phyloP scores from a whole-genome alignment of 1,140 invertebrate species.

The Tigriopus japonicus region DNA sequence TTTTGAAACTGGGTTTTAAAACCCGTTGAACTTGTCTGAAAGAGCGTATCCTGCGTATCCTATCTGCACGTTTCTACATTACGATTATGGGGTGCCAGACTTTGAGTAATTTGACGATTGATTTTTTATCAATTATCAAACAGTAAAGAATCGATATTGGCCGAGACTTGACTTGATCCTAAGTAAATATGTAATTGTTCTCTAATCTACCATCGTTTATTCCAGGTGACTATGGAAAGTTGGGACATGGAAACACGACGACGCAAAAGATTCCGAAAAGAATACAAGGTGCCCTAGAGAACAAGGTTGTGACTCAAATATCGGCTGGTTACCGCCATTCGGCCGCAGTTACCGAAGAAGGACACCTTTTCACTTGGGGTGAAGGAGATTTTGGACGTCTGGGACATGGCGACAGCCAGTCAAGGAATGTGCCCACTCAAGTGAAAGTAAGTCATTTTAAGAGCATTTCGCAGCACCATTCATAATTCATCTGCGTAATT shows the following conservation, averaged over 20 bases:
- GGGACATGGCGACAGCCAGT: conserved; percentile 21
- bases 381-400: conserved; percentile 42
- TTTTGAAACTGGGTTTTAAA: too few species aligned
- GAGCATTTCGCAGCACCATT: too few species aligned
- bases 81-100: too few species aligned
- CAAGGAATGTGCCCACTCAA: not conserved
- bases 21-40: too few species aligned
- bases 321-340: conserved; percentile 43
- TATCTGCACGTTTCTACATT: too few species aligned
- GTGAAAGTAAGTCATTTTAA: not conserved
- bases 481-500: too few species aligned
- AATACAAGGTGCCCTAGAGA: conserved; percentile 28
- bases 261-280: conserved; percentile 37
- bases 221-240: conserved; percentile 32
- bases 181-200: not conserved
- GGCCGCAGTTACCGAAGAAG: conserved; percentile 35
- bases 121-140: too few species aligned
- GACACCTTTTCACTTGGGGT: conserved; percentile 38
- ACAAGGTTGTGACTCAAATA: conserved; percentile 22
- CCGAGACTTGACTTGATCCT: too few species aligned
- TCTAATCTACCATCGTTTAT: conserved; percentile 15
- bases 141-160: too few species aligned
- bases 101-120: too few species aligned
- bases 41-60: too few species aligned
- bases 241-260: conserved; percentile 33